These are phyloP conservation scores for Cydia fagiglandana DNA, from an alignment of 1,140 invertebrate species.

Conservation along the genomic window DNA sequence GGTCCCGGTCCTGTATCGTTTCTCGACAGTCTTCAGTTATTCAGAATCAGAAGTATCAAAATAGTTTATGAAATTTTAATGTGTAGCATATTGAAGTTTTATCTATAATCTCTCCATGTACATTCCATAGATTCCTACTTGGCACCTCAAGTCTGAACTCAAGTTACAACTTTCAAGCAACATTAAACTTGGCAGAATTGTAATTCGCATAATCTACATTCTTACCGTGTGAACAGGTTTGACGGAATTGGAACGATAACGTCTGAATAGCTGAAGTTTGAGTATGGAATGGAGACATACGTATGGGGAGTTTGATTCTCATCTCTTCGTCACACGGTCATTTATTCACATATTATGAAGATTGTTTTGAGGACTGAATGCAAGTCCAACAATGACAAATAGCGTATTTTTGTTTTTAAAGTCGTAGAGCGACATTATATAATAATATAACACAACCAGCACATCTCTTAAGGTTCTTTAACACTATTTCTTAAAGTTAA, in stretches of 20 bases:
- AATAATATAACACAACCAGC: too few relatives aligned
- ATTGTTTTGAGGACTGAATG: too few relatives aligned
- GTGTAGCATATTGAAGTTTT: not conserved
- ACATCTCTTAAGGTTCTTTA: too few relatives aligned
- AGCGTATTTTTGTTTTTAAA: too few relatives aligned
- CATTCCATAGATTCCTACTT: conserved; percentile 10
- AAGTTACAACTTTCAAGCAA: conserved; percentile 15
- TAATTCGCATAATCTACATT: conserved; percentile 30
- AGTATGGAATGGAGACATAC: not conserved
- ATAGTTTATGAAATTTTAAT: too few relatives aligned
- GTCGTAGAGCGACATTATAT: too few relatives aligned
- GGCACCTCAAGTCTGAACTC: conserved; percentile 28
- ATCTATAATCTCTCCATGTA: not conserved
- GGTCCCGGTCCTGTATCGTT: too few relatives aligned
- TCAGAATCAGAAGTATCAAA: too few relatives aligned
- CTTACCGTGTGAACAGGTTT: conserved; percentile 26
- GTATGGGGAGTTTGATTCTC: not conserved
- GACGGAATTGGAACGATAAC: conserved; percentile 4
- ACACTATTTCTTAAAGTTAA: too few relatives aligned
- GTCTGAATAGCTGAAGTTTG: conserved; percentile 1
- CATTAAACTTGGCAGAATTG: conserved; percentile 29
- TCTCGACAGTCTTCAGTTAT: too few relatives aligned
- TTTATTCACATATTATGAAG: not conserved
- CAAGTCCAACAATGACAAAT: too few relatives aligned
- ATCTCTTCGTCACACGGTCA: not conserved